Evolutionary conservation across 2,113 vertebrate genomes (phyloP).

Genomic region (Tychaedon coryphoeus): DNA sequence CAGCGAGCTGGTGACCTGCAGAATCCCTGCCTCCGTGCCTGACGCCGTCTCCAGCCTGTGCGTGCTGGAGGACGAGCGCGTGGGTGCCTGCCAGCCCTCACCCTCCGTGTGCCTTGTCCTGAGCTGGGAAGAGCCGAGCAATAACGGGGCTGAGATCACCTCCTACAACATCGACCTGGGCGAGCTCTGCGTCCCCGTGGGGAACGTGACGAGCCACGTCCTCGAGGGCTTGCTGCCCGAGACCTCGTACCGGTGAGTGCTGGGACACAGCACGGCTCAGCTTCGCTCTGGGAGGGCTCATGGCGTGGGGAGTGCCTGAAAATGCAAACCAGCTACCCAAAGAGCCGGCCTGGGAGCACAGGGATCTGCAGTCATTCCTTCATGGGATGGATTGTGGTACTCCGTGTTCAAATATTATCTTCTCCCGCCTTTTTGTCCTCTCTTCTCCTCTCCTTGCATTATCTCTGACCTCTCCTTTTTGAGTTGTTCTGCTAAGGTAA

Average conservation of each 20-base stretch:
- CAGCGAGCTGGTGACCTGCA: slow-evolving; percentile 86
- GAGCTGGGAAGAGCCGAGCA: slow-evolving; percentile 92
- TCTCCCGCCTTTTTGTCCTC: fast-evolving
- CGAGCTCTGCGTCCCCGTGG: slow-evolving; percentile 78
- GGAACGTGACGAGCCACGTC: slow-evolving; percentile 77
- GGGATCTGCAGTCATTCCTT: background rate
- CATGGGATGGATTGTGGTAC: fast-evolving
- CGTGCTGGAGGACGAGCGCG: slow-evolving; percentile 79
- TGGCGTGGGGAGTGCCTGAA: background rate
- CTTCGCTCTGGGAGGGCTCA: fast-evolving
- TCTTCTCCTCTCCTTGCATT: background rate
- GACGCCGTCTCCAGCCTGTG: slow-evolving; percentile 78
- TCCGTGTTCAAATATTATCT: background rate
- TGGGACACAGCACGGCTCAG: background rate
- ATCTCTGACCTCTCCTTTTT: background rate
- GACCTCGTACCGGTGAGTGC: slow-evolving; percentile 88
- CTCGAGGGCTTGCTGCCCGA: slow-evolving; percentile 88
- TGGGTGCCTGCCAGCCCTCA: slow-evolving; percentile 67
- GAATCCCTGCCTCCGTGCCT: slow-evolving; percentile 84
- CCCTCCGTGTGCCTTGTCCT: slow-evolving; percentile 89
- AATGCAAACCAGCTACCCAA: too few species aligned
- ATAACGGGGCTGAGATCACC: slow-evolving; percentile 89
- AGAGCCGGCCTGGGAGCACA: background rate
- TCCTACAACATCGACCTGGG: slow-evolving; percentile 88
- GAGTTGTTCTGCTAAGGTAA: background rate